Percentiles rank a stretch among this genome's conserved stretches.
phyloP scores from a whole-genome alignment of 1,140 invertebrate species.

The Bombus confusus region DNA sequence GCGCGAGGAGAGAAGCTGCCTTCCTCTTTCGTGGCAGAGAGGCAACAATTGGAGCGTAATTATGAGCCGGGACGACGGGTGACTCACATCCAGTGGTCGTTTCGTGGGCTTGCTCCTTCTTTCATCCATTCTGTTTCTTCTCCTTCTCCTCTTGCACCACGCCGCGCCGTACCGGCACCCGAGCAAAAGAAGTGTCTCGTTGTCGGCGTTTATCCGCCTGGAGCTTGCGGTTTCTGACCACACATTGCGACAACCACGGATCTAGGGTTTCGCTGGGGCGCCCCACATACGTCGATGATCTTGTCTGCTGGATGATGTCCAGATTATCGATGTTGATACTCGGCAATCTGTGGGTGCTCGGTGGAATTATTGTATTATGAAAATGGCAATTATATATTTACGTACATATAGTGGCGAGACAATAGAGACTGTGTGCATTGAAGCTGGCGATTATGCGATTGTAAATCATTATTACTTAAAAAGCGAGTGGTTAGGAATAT shows the following conservation, averaged over 20 bases:
- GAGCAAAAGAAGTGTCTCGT: constrained; percentile 53
- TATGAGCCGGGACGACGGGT: constrained; percentile 62
- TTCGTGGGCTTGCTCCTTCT: constrained; percentile 28
- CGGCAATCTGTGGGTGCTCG: too few species aligned
- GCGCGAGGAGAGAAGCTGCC: constrained; percentile 38
- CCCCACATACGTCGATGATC: constrained; percentile 7
- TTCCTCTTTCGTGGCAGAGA: constrained; percentile 33
- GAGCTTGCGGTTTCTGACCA: constrained; percentile 61
- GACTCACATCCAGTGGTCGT: constrained; percentile 60
- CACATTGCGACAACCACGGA: constrained; percentile 46
- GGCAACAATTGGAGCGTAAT: constrained; percentile 72
- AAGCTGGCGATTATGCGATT: too few species aligned
- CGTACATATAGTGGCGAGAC: too few species aligned
- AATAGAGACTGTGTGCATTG: too few species aligned
- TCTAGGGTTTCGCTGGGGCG: constrained; percentile 38
- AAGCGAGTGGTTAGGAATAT: too few species aligned
- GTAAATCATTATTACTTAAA: too few species aligned
- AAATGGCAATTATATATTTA: too few species aligned
- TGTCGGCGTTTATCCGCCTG: constrained; percentile 53
- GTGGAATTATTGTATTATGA: too few species aligned
- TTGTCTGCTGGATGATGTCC: neutral
- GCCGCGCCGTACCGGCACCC: neutral
- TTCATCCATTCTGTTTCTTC: neutral
- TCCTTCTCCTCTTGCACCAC: constrained; percentile 7
- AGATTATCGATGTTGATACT: neutral